These are phyloP conservation scores for Leistus spinibarbis DNA, from an alignment of 2,888 invertebrate genomes.

Conservation along the genomic window DNA sequence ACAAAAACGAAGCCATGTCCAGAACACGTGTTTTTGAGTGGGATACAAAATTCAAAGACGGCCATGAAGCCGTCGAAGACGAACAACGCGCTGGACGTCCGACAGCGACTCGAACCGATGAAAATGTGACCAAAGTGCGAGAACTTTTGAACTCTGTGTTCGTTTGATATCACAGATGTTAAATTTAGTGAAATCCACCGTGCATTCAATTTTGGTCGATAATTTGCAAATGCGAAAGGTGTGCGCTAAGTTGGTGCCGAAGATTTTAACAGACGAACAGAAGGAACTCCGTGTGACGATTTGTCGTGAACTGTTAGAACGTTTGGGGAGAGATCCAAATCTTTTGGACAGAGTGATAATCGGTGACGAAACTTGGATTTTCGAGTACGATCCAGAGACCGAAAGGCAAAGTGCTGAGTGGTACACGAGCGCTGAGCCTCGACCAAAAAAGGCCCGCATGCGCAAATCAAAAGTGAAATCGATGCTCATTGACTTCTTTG, in stretches of 20 bases:
- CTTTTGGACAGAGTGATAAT: constrained; percentile 23
- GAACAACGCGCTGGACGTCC: too few species aligned
- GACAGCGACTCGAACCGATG: too few species aligned
- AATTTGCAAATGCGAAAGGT: constrained; percentile 43
- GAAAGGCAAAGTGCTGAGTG: constrained; percentile 36
- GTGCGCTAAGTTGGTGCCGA: constrained; percentile 44
- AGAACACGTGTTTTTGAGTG: too few species aligned
- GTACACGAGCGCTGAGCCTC: constrained; percentile 23
- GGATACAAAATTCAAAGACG: too few species aligned
- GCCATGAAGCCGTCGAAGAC: too few species aligned
- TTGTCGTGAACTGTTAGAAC: neutral
- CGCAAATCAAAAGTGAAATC: constrained; percentile 21
- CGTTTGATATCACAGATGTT: too few species aligned
- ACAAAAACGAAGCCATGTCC: too few species aligned
- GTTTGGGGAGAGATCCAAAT: neutral
- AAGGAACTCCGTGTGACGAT: constrained; percentile 15
- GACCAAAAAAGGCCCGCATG: constrained; percentile 32
- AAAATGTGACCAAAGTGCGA: too few species aligned
- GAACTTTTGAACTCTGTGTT: too few species aligned
- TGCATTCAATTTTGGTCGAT: constrained; percentile 38
- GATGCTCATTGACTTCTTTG: neutral
- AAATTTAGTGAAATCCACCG: neutral
- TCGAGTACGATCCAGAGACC: constrained; percentile 41
- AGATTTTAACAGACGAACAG: constrained; percentile 42
- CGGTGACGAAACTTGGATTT: constrained; percentile 36